Conservation (phyloP, 1,140 invertebrate species). For the Caenorhabditis tropicalis region DNA sequence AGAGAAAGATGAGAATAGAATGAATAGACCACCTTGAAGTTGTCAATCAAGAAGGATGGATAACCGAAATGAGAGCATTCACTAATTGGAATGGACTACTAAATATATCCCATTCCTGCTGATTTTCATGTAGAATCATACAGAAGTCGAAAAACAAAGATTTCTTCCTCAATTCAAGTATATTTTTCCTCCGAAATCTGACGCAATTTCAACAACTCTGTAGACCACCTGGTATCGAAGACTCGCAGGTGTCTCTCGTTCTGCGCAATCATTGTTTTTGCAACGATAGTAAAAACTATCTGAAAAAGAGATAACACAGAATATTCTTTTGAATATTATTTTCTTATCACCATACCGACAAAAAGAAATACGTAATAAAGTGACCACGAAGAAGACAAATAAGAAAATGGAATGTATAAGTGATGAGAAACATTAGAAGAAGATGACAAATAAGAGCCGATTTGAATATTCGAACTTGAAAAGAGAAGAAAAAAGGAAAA, state of each 20-base stretch:
- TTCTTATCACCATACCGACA: not conserved
- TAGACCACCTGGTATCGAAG: too few relatives aligned
- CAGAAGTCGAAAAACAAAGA: too few relatives aligned
- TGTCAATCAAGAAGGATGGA: not conserved
- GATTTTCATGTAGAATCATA: too few relatives aligned
- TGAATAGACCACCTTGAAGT: not conserved
- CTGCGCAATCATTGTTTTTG: too few relatives aligned
- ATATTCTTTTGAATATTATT: too few relatives aligned
- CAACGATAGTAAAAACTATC: too few relatives aligned
- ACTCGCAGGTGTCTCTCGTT: too few relatives aligned
- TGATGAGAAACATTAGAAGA: constrained; percentile 5
- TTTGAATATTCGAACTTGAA: not conserved
- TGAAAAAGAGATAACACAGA: too few relatives aligned
- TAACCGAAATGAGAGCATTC: not conserved
- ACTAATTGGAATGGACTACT: not conserved
- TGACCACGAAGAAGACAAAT: not conserved
- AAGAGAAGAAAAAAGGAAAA: not conserved
- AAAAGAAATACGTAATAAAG: constrained; percentile 28
- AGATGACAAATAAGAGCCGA: not conserved
- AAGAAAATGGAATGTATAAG: constrained; percentile 27
- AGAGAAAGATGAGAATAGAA: not conserved
- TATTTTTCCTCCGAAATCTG: too few relatives aligned
- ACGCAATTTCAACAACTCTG: too few relatives aligned
- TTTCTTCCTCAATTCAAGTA: too few relatives aligned
- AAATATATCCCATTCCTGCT: too few relatives aligned